phyloP scores from a whole-genome alignment of 92 coral and sea anemone species.

The Galaxea fascicularis region DNA sequence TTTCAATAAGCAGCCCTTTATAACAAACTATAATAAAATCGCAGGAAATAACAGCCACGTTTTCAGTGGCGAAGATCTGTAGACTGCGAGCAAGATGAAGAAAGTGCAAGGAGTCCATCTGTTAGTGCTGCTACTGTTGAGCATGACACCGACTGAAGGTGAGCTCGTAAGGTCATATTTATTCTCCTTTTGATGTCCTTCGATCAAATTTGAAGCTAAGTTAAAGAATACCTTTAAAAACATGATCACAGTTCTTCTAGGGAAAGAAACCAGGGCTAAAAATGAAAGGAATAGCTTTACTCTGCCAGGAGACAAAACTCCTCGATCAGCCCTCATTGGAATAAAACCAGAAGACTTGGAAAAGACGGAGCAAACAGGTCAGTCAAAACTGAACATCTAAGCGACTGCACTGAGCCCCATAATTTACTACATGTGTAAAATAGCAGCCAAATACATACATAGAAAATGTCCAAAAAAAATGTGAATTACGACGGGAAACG shows the following conservation, averaged over 20 bases:
- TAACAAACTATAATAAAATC: not conserved
- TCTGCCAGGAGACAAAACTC: constrained; percentile 27
- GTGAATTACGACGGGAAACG: not conserved
- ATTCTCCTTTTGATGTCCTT: not conserved
- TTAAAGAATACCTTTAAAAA: not conserved
- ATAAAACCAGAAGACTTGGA: constrained; percentile 61
- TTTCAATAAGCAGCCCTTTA: no score
- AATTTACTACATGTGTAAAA: not conserved
- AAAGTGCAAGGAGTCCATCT: not conserved
- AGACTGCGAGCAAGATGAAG: constrained; percentile 1
- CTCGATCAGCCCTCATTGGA: constrained; percentile 63
- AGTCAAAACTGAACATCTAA: not conserved
- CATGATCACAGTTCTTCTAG: not conserved
- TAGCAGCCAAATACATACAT: no score
- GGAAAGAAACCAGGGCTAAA: not conserved
- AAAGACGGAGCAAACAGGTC: not conserved
- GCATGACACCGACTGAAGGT: constrained; percentile 34
- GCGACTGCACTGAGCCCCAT: not conserved
- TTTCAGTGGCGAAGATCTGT: constrained; percentile 13
- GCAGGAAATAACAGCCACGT: constrained; percentile 33
- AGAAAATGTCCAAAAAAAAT: not conserved
- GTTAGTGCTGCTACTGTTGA: not conserved
- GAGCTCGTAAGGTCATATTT: not conserved
- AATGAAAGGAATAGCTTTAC: not conserved
- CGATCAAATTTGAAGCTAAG: no score